These are phyloP conservation scores for Brachypalpus laphriformis DNA, from an alignment of 2,888 invertebrate species.

Conservation along the genomic window DNA sequence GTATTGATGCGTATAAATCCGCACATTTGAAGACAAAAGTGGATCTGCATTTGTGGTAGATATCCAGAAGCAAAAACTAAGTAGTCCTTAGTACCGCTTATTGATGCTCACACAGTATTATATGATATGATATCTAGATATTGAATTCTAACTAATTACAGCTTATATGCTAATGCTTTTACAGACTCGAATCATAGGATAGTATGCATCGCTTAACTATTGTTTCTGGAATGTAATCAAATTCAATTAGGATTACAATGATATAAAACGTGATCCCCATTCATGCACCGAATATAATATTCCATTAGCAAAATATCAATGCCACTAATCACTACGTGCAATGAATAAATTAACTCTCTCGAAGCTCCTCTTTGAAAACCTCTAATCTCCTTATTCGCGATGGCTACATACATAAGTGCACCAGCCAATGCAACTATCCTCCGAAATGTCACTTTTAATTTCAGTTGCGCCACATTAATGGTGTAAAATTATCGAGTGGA, in stretches of 20 bases:
- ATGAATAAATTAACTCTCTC: constrained; percentile 66
- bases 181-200: not conserved
- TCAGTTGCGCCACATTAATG: constrained; percentile 42
- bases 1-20: too few relatives aligned
- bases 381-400: constrained; percentile 62
- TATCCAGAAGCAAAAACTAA: too few relatives aligned
- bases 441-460: constrained; percentile 69
- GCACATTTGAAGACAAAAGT: too few relatives aligned
- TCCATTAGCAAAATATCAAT: constrained; percentile 72
- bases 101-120: too few relatives aligned
- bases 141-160: not conserved
- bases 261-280: constrained; percentile 57
- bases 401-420: not conserved
- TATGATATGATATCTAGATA: too few relatives aligned
- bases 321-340: constrained; percentile 68
- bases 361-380: constrained; percentile 18
- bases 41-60: too few relatives aligned
- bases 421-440: constrained; percentile 16
- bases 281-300: constrained; percentile 65
- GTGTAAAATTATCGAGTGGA: constrained; percentile 71
- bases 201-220: not conserved
- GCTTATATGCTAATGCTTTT: not conserved
- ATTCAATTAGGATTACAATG: constrained; percentile 72
- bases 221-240: constrained; percentile 45
- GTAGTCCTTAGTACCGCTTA: too few relatives aligned